These are phyloP conservation scores for Sipha maydis DNA, from an alignment of 2,888 invertebrate species.

Conservation along the genomic window DNA sequence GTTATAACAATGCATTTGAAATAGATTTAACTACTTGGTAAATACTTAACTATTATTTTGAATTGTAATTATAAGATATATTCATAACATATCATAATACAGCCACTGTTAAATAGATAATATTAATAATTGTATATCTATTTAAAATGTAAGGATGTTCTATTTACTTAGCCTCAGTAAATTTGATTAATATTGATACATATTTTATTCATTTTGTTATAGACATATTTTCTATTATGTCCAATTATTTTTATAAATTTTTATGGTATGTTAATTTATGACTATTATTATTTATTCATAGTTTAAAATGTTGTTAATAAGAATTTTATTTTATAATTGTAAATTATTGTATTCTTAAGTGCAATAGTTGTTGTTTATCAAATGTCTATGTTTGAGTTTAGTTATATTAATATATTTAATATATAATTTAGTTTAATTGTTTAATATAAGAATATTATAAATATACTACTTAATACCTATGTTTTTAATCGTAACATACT, in stretches of 20 bases:
- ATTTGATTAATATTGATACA: not conserved
- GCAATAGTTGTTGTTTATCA: slow-evolving; percentile 17
- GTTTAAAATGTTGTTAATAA: slow-evolving; percentile 17
- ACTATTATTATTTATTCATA: slow-evolving; percentile 2
- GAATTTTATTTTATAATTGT: slow-evolving; percentile 18
- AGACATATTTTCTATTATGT: not conserved
- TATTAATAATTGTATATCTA: not conserved
- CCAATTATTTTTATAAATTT: slow-evolving; percentile 18
- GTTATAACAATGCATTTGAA: not conserved
- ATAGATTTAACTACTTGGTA: not conserved
- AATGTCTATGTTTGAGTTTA: not conserved
- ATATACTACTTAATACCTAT: not conserved
- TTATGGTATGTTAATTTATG: slow-evolving; percentile 23
- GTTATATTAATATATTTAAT: not conserved
- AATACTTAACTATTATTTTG: not conserved
- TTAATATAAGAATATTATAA: not conserved
- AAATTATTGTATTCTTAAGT: slow-evolving; percentile 5
- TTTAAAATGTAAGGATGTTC: not conserved
- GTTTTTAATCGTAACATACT: not conserved
- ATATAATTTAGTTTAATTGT: slow-evolving; percentile 14
- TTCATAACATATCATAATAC: not conserved
- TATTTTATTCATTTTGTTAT: not conserved
- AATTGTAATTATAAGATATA: not conserved
- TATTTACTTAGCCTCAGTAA: not conserved
- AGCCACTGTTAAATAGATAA: not conserved